Percentiles rank a stretch among this genome's conserved stretches.
phyloP scores from a whole-genome alignment of 2,113 vertebrate genomes.

The Tragelaphus strepsiceros region DNA sequence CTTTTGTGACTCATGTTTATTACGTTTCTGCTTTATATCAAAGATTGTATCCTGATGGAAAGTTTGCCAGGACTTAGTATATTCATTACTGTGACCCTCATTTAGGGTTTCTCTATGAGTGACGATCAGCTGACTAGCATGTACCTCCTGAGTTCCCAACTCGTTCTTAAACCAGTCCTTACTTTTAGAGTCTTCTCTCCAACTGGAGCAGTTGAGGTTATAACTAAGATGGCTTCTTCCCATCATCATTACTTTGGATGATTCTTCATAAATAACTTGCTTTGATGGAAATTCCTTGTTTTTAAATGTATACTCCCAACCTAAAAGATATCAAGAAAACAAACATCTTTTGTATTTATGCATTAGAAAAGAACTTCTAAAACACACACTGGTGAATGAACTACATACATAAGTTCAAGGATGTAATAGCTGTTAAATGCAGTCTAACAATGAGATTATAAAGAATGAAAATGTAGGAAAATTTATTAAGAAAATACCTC shows the following conservation, averaged over 20 bases:
- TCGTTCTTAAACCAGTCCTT: background rate
- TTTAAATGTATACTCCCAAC: slow-evolving; percentile 39
- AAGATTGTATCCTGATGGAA: slow-evolving; percentile 1
- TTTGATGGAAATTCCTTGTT: slow-evolving; percentile 38
- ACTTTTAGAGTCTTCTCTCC: background rate
- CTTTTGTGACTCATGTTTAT: slow-evolving; percentile 32
- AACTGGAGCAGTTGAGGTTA: background rate
- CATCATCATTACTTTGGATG: background rate
- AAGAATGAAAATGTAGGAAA: background rate
- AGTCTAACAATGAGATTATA: background rate
- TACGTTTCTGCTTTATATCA: background rate
- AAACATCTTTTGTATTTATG: background rate
- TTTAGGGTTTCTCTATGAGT: background rate
- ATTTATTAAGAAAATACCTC: background rate
- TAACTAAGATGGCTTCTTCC: slow-evolving; percentile 36
- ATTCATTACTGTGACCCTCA: background rate
- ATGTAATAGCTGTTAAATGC: background rate
- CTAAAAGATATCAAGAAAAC: slow-evolving; percentile 56
- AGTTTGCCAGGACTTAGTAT: slow-evolving; percentile 38
- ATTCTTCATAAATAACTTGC: slow-evolving; percentile 36
- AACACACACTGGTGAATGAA: slow-evolving; percentile 7
- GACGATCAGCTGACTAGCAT: background rate
- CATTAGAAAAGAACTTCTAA: background rate
- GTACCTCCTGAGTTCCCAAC: background rate
- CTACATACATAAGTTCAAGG: background rate